phyloP scores from a whole-genome alignment of 2,797 vertebrate species.

The Cephalopachus bancanus region DNA sequence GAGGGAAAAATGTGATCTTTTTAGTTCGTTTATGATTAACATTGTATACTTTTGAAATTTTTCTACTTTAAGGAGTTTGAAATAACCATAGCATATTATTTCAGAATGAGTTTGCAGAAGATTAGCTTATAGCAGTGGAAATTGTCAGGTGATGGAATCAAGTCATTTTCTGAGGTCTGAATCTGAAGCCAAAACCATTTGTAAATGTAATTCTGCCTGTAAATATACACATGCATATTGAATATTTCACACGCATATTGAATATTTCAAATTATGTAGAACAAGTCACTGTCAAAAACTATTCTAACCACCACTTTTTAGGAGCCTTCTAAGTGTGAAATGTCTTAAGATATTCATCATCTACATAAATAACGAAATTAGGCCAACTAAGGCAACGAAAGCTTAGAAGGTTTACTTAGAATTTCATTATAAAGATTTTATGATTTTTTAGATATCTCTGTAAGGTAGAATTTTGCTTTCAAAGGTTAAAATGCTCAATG shows the following conservation, averaged over 20 bases:
- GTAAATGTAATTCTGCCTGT: slow-evolving; percentile 83
- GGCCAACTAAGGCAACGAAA: not conserved
- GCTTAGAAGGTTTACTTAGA: slow-evolving; percentile 76
- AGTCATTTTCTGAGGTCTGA: slow-evolving; percentile 83
- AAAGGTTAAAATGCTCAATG: not conserved
- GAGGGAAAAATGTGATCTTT: slow-evolving; percentile 81
- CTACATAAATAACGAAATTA: slow-evolving; percentile 78
- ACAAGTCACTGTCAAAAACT: slow-evolving; percentile 82
- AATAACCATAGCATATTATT: slow-evolving; percentile 85
- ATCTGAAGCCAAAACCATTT: slow-evolving; percentile 87
- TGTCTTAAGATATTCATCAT: slow-evolving; percentile 80
- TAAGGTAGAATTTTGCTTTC: slow-evolving; percentile 28
- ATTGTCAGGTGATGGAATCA: slow-evolving; percentile 84
- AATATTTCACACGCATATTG: slow-evolving; percentile 70
- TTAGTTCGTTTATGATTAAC: slow-evolving; percentile 83
- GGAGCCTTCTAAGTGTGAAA: slow-evolving; percentile 79
- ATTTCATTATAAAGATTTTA: slow-evolving; percentile 81
- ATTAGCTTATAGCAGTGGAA: slow-evolving; percentile 85
- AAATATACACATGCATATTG: not conserved
- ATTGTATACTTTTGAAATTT: slow-evolving; percentile 86
- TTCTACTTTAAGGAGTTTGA: slow-evolving; percentile 83
- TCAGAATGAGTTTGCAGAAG: slow-evolving; percentile 86
- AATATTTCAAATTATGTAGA: slow-evolving; percentile 77
- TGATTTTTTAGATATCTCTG: slow-evolving; percentile 76
- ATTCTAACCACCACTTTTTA: slow-evolving; percentile 59